Conservation (phyloP, 2,113 vertebrate genomes). For the Colaptes auratus region DNA sequence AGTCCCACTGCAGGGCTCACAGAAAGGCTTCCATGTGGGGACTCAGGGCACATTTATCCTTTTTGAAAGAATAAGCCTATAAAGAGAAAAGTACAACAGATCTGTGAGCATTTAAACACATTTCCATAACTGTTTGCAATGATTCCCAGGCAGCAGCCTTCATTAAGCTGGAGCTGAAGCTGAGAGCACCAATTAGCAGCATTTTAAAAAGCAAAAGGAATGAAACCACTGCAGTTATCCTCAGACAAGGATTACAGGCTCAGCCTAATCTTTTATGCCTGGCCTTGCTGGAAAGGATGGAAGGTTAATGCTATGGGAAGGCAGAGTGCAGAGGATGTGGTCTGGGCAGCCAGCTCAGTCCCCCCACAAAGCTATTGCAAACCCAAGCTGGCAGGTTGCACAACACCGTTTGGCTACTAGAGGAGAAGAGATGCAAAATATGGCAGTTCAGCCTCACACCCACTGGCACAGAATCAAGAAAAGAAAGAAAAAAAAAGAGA, state of each 20-base stretch:
- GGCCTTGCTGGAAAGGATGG: accelerated
- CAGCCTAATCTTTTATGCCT: background rate
- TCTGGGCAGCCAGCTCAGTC: background rate
- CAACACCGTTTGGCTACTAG: background rate
- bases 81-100: background rate
- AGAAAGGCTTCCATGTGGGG: background rate
- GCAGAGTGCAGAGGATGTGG: background rate
- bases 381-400: accelerated
- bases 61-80: constrained; percentile 1
- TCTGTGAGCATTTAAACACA: background rate
- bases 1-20: accelerated
- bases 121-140: background rate
- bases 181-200: constrained; percentile 20
- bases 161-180: constrained; percentile 18
- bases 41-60: background rate
- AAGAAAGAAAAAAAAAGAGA: background rate
- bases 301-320: background rate
- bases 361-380: background rate
- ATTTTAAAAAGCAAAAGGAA: background rate
- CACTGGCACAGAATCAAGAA: background rate
- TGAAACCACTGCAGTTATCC: background rate
- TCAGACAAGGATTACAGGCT: background rate
- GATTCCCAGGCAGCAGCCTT: constrained; percentile 32
- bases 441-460: background rate
- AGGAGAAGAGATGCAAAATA: background rate